Base-by-base conservation (phyloP, 2,888 invertebrate genomes). In the Protonemura montana region DNA sequence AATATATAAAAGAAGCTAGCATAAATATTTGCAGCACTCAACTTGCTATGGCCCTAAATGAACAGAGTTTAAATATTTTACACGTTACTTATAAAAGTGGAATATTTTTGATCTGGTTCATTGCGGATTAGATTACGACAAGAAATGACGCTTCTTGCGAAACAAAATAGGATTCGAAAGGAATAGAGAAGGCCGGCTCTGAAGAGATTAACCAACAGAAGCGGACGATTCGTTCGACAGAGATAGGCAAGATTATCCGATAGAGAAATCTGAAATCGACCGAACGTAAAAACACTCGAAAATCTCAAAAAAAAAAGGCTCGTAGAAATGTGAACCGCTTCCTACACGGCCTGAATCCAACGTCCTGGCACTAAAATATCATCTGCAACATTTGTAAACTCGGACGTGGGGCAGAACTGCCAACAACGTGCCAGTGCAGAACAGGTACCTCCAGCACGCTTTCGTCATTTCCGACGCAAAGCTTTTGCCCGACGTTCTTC, bases 11-110 rank as follows among this genome's bases (percentile, higher is more conserved):
- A 83, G 26, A 41, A 83, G 41, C 59, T 84, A 84, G 28, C 30
- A 81, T 81, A 81, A 81, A 81, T 76, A 84, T 59, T 42, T 83
- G 26, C 28, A 28, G 84, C 84, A 84, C 59, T 84, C 25, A 7
- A 21, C 59, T 84, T 84, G 84, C 84, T 84, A 84, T 84, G 84
- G 84, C 84, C 76, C 84, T 84, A 84, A 10, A 76, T n/a, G 76
- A 84, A 59, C 59, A 84, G 25, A 76, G 27, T 84, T 41, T 41
- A 82, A n/a, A 1, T 84, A 83, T 42, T 41, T 76, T 76, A 27
- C n/a, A 35, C 28, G 76, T 27, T 13, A 76, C 10, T 59, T 84
- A 81, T 21, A 84, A 84, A 42, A 76, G 27, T 76, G 84, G 30
- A 81, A 81, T 81, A 29, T 81, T 29, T 3, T 21, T 1, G 30